A percentile compares a stretch with the other conserved stretches of the same genome.
phyloP scores from a whole-genome alignment of 2,888 invertebrate species.

The Eupeodes luniger region DNA sequence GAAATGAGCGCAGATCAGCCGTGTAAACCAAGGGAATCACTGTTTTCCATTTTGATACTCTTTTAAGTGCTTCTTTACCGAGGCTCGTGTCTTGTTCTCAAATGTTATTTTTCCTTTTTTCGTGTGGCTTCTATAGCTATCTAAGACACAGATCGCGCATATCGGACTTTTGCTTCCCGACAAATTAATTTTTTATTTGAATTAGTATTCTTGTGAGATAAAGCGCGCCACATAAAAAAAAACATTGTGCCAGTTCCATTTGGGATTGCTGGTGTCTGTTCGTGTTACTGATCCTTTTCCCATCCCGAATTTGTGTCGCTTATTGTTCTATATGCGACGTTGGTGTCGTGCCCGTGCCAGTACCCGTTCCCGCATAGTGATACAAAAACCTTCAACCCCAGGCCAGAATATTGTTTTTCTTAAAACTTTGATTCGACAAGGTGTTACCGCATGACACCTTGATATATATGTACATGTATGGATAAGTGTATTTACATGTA shows the following conservation, averaged over 20 bases:
- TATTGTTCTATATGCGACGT: conserved; percentile 19
- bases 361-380: background rate
- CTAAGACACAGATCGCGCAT: conserved; percentile 42
- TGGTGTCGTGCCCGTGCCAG: background rate
- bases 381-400: background rate
- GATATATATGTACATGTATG: conserved; percentile 24
- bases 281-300: conserved; percentile 24
- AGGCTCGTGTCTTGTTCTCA: background rate
- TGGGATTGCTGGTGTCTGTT: conserved; percentile 32
- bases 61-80: conserved; percentile 41
- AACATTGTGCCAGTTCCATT: conserved; percentile 40
- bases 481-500: conserved; percentile 27
- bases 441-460: conserved; percentile 61
- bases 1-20: conserved; percentile 70
- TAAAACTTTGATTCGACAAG: conserved; percentile 53
- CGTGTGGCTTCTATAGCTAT: conserved; percentile 31
- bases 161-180: conserved; percentile 51
- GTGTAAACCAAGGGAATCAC: conserved; percentile 42
- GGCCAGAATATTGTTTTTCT: conserved; percentile 20
- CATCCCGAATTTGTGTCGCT: conserved; percentile 6
- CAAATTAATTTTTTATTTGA: conserved; percentile 73
- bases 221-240: conserved; percentile 50
- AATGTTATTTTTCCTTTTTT: conserved; percentile 7
- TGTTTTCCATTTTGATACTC: conserved; percentile 6
- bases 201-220: conserved; percentile 65